Evolutionary conservation across 30 jellyfish, hydroid and myxozoan genomes (phyloP), one percentile per base, ranked within the genome.

Genomic region (Hydra vulgaris): DNA sequence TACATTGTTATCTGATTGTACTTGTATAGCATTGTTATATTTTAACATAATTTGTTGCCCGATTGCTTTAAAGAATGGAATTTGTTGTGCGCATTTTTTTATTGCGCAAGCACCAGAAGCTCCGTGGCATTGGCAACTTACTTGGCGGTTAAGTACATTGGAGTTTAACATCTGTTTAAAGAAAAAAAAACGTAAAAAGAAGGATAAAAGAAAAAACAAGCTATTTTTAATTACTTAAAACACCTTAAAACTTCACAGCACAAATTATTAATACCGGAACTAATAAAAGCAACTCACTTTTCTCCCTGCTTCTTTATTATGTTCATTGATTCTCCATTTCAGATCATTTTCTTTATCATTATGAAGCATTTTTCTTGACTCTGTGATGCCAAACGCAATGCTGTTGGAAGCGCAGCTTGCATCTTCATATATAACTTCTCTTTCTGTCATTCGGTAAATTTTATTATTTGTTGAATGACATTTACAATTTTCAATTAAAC

Each of bases 121-220:
- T 8, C 87, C 87, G 66, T 80, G 87, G 85, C 87, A 80, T 18
- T 82, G 83, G 71, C 87, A 80, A 20, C 27, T 70, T 22, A 70
- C 88, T 52, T 71, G 61, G 12, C 61, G 61, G 5, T 40, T 40
- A 40, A 12, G 5, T 12, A 40, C 12, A 5, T 5, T 40, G 12
- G 61, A 40, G 12, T 12, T 40, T 40, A 40, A 40, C 61, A 40
- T 40, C 61, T 40, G 61, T 12, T 3, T 40, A 40, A 40, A 40
- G 12, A 40, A 5, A 40, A 40, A 40, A n/a, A n/a, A n/a, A n/a
- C n/a, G n/a, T n/a, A n/a, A n/a, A n/a, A n/a, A n/a, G n/a, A n/a
- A n/a, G n/a, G n/a, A n/a, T n/a, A n/a, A n/a, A n/a, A n/a, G n/a
- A n/a, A n/a, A n/a, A n/a, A n/a, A n/a, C n/a, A n/a, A n/a, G n/a